Percentiles rank a stretch among this genome's conserved stretches.
These are phyloP conservation scores for Ceyx margarethae DNA, from an alignment of 2,113 vertebrate species.

Conservation along the genomic window DNA sequence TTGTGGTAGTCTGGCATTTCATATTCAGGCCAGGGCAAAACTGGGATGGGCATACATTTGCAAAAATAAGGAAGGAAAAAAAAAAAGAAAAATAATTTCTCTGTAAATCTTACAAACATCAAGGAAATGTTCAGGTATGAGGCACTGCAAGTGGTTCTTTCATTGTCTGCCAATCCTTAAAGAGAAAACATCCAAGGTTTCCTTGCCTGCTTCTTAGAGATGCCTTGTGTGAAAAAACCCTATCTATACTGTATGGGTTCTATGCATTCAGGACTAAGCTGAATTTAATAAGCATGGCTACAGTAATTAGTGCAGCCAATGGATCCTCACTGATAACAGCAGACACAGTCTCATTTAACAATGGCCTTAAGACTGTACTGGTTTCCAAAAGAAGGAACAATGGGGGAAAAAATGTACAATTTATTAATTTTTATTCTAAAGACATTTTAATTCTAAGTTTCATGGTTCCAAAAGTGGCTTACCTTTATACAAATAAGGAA, in stretches of 20 bases:
- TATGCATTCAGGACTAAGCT: background rate
- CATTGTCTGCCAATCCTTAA: constrained; percentile 11
- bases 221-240: background rate
- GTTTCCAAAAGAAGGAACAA: constrained; percentile 11
- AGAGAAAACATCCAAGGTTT: background rate
- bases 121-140: constrained; percentile 2
- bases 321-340: background rate
- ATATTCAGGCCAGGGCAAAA: constrained; percentile 25
- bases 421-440: background rate
- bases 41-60: background rate
- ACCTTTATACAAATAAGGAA: constrained; percentile 11
- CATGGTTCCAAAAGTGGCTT: background rate
- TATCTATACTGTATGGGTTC: background rate
- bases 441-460: background rate
- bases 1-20: constrained; percentile 37
- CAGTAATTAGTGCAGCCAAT: background rate
- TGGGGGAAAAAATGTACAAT: background rate
- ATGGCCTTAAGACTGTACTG: background rate
- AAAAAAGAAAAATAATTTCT: background rate
- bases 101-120: background rate
- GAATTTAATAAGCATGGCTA: background rate
- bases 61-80: background rate
- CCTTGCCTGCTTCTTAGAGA: background rate
- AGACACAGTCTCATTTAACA: background rate
- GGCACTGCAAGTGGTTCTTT: background rate